Conservation (phyloP, 2,888 invertebrate species). For the Ypsolopha sequella region DNA sequence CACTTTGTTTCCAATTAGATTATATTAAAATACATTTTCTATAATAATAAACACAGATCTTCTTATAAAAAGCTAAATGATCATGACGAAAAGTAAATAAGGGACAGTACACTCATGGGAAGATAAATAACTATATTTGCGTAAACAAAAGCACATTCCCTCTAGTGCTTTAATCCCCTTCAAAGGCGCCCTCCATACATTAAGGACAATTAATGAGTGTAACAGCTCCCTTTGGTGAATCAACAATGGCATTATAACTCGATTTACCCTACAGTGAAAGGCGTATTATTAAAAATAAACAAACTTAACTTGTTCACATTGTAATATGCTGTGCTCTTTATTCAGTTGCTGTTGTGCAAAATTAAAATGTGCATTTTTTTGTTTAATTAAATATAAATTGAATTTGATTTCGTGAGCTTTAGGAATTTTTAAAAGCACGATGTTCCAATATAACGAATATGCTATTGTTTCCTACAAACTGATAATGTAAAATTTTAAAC, state of each 20-base stretch:
- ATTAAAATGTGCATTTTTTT: background rate
- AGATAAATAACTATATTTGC: slow-evolving; percentile 55
- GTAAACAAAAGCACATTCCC: slow-evolving; percentile 50
- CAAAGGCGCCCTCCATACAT: slow-evolving; percentile 35
- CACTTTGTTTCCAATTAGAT: slow-evolving; percentile 5
- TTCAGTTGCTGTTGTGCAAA: background rate
- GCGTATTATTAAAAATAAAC: slow-evolving; percentile 46
- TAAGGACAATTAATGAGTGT: slow-evolving; percentile 63
- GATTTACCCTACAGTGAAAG: slow-evolving; percentile 43
- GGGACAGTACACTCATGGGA: slow-evolving; percentile 28
- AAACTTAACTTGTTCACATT: slow-evolving; percentile 23
- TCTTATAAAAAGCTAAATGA: background rate
- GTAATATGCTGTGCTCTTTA: background rate
- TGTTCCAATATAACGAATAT: background rate
- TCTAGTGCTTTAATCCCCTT: slow-evolving; percentile 36
- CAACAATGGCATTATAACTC: slow-evolving; percentile 54
- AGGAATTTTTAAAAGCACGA: background rate
- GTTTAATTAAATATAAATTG: background rate
- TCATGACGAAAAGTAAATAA: background rate
- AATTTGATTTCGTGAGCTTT: background rate
- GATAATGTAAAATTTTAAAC: too few species aligned
- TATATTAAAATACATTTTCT: background rate
- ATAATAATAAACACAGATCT: background rate
- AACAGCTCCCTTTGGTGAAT: slow-evolving; percentile 52
- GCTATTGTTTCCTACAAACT: too few species aligned